Evolutionary conservation across 2,797 vertebrate genomes (phyloP).

Genomic region (Dromococcyx pavoninus): DNA sequence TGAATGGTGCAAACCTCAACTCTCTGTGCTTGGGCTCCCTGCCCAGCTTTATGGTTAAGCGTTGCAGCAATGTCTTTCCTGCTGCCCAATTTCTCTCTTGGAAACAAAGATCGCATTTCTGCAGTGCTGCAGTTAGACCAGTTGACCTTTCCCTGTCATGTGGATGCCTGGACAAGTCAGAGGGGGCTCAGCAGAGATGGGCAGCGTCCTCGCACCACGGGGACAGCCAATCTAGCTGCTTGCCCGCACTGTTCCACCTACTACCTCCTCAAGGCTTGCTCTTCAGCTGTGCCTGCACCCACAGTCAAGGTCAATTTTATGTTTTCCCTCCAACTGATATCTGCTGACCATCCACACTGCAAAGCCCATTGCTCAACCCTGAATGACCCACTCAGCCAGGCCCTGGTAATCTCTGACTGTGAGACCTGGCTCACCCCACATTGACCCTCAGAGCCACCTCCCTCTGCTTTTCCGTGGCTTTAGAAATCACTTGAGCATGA

Average conservation of each 20-base stretch:
- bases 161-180: background rate
- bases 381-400: background rate
- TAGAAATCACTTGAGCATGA: constrained; percentile 39
- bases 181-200: background rate
- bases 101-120: constrained; percentile 32
- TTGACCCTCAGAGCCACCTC: background rate
- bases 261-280: background rate
- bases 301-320: background rate
- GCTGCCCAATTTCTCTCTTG: constrained; percentile 4
- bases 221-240: background rate
- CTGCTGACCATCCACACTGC: background rate
- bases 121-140: constrained; percentile 45
- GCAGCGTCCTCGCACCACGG: background rate
- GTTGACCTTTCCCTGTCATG: constrained; percentile 33
- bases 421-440: background rate
- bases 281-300: background rate
- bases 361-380: background rate
- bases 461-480: constrained; percentile 21
- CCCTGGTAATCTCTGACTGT: background rate
- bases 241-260: background rate
- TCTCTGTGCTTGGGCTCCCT: constrained; percentile 40
- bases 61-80: background rate
- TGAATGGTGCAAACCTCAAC: constrained; percentile 31
- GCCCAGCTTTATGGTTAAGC: constrained; percentile 55
- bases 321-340: background rate